Percentiles rank a stretch among this genome's conserved stretches.
Evolutionary conservation across 1,140 invertebrate species (phyloP).

Genomic region (Drosophila obscura): DNA sequence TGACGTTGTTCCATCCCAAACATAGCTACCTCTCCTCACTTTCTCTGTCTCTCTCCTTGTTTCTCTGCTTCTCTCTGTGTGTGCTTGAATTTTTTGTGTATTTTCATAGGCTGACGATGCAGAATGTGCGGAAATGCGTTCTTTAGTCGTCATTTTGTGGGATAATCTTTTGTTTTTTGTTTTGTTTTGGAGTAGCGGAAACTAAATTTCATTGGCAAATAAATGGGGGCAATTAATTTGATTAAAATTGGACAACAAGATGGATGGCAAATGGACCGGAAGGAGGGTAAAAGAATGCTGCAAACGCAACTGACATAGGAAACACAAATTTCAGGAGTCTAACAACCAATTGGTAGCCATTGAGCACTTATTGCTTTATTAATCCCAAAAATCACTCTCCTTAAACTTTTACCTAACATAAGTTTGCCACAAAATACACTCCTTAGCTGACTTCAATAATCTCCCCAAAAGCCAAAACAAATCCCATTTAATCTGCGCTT

Average conservation of each 20-base stretch:
- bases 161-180: slow-evolving; percentile 5
- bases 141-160: slow-evolving; percentile 34
- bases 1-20: slow-evolving; percentile 49
- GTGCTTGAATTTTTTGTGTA: slow-evolving; percentile 5
- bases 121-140: slow-evolving; percentile 49
- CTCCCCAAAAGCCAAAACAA: slow-evolving; percentile 1
- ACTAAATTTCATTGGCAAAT: slow-evolving; percentile 47
- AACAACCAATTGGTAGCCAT: too few species aligned
- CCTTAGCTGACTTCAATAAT: not conserved
- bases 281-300: not conserved
- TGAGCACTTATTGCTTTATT: too few species aligned
- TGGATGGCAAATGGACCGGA: slow-evolving; percentile 13
- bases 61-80: slow-evolving; percentile 8
- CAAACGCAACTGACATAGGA: not conserved
- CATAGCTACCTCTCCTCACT: slow-evolving; percentile 12
- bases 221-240: slow-evolving; percentile 41
- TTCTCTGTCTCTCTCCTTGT: not conserved
- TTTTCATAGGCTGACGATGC: slow-evolving; percentile 45
- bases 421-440: not conserved
- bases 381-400: too few species aligned
- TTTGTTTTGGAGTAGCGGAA: slow-evolving; percentile 26
- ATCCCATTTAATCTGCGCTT: not conserved
- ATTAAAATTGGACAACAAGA: slow-evolving; percentile 26
- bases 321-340: too few species aligned
- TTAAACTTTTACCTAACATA: not conserved